Percentiles rank a stretch among this genome's conserved stretches.
These are phyloP conservation scores for Sibirionetta formosa DNA, from an alignment of 2,797 vertebrate species.

Conservation along the genomic window DNA sequence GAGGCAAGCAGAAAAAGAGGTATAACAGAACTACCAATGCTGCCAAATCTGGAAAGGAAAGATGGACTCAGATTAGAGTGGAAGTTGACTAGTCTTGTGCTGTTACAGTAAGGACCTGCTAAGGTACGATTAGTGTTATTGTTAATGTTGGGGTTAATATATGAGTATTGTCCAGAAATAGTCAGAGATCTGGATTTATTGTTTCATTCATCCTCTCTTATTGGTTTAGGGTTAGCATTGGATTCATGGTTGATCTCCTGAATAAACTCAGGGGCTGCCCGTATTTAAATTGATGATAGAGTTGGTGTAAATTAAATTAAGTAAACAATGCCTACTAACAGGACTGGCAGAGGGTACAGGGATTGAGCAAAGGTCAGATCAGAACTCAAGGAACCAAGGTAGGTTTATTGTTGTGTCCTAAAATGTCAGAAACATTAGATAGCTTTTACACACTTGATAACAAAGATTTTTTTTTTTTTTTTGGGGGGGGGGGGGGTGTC, in stretches of 20 bases:
- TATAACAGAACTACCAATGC: neutral
- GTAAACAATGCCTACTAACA: neutral
- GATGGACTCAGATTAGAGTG: neutral
- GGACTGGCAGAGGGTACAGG: neutral
- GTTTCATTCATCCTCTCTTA: neutral
- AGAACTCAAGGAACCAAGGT: neutral
- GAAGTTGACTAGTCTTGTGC: neutral
- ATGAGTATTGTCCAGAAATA: neutral
- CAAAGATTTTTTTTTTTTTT: neutral
- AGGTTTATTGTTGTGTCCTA: neutral
- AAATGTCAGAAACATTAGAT: neutral
- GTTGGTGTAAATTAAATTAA: neutral
- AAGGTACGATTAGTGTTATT: neutral
- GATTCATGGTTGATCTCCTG: neutral
- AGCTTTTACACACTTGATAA: neutral
- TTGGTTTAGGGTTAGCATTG: neutral
- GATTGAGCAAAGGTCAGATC: neutral
- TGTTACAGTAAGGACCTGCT: neutral
- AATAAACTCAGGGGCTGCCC: neutral
- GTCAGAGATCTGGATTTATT: neutral
- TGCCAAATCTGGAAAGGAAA: neutral
- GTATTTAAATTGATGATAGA: neutral
- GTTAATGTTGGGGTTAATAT: neutral
- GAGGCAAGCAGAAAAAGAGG: neutral
- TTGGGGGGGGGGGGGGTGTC: too few relatives aligned